Evolutionary conservation across 92 coral and sea anemone genomes (phyloP).

Genomic region (Nematostella vectensis): DNA sequence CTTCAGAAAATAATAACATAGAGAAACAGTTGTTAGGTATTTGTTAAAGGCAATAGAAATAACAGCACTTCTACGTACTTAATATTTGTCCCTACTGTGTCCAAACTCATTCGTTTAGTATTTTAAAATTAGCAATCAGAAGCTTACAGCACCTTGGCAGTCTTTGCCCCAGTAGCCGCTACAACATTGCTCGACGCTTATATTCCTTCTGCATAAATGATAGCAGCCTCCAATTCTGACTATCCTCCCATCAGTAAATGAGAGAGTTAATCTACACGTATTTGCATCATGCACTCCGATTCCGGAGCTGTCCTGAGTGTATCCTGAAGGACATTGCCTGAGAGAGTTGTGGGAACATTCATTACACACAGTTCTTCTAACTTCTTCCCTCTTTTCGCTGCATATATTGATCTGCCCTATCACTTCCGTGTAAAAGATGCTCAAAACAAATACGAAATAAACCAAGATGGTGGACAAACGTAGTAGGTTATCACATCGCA

Average conservation of each 20-base stretch:
- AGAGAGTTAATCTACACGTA: conserved; percentile 29
- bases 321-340: conserved; percentile 39
- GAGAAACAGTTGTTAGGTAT: too few relatives aligned
- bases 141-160: conserved; percentile 69
- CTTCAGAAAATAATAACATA: too few relatives aligned
- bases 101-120: too few relatives aligned
- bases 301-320: conserved; percentile 28
- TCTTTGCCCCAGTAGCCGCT: conserved; percentile 68
- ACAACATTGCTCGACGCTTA: conserved; percentile 40
- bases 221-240: conserved; percentile 51
- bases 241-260: background rate
- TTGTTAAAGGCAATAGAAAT: too few relatives aligned
- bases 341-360: conserved; percentile 56
- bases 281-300: conserved; percentile 28
- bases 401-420: background rate
- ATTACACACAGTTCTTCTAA: conserved; percentile 13
- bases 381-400: background rate
- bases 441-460: background rate
- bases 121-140: too few relatives aligned
- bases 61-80: too few relatives aligned
- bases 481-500: too few relatives aligned
- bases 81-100: too few relatives aligned
- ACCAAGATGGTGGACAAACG: background rate
- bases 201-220: conserved; percentile 43
- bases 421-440: background rate